Evolutionary conservation across 2,888 invertebrate genomes (phyloP).

Genomic region (Emesis russula): DNA sequence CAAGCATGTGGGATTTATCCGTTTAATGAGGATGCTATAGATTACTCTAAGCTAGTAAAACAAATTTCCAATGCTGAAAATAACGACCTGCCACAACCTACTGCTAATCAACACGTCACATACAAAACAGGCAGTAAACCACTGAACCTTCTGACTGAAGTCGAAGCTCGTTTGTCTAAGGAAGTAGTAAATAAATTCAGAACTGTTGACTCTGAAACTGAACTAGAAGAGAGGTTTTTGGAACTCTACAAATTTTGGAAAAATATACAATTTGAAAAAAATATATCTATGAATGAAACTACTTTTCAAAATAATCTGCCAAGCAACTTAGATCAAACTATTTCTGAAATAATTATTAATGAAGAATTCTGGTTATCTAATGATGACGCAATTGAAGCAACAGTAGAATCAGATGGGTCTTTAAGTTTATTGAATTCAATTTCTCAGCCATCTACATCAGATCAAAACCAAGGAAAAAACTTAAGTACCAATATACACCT

Average conservation of each 20-base stretch:
- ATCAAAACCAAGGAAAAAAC: constrained; percentile 32
- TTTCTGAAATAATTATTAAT: background rate
- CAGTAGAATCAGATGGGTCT: background rate
- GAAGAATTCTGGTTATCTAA: background rate
- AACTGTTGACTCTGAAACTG: constrained; percentile 23
- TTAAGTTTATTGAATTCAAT: constrained; percentile 1
- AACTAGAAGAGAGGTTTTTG: constrained; percentile 33
- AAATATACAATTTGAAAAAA: background rate
- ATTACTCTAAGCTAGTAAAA: constrained; percentile 22
- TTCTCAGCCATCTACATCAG: constrained; percentile 26
- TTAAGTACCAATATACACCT: background rate
- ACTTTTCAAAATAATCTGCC: background rate
- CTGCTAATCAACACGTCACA: background rate
- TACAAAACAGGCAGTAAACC: constrained; percentile 3
- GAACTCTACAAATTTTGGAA: background rate
- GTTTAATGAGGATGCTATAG: constrained; percentile 24
- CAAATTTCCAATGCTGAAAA: constrained; percentile 13
- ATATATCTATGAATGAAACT: background rate
- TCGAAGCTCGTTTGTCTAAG: background rate
- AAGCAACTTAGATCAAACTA: background rate
- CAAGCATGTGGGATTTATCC: constrained; percentile 24
- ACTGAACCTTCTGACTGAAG: background rate
- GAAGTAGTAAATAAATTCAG: constrained; percentile 13
- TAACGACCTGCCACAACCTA: background rate
- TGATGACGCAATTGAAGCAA: constrained; percentile 7